Evolutionary conservation across 2,888 invertebrate species (phyloP).

Genomic region (Andrena trimmerana): DNA sequence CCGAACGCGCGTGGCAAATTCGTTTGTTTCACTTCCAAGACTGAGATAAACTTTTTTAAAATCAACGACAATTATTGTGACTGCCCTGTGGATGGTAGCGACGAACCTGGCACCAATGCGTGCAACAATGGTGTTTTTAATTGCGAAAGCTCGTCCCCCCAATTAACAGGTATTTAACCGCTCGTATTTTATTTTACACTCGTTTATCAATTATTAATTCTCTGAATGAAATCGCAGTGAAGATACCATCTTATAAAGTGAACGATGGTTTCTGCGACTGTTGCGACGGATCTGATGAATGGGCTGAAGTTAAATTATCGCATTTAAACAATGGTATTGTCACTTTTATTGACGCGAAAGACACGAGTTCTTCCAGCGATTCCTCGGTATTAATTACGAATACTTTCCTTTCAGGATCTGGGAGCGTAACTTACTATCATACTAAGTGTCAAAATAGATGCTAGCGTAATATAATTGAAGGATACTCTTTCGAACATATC

Average conservation of each 20-base stretch:
- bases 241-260: conserved; percentile 92
- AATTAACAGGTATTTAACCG: conserved; percentile 57
- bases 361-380: background rate
- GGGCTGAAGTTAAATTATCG: conserved; percentile 80
- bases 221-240: conserved; percentile 72
- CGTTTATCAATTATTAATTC: conserved; percentile 13
- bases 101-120: conserved; percentile 95
- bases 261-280: conserved; percentile 98
- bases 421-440: conserved; percentile 43
- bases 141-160: conserved; percentile 86
- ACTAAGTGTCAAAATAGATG: conserved; percentile 65
- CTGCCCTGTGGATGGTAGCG: conserved; percentile 90
- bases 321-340: conserved; percentile 49
- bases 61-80: conserved; percentile 96
- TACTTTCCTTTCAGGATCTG: conserved; percentile 56
- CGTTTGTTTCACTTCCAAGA: conserved; percentile 84
- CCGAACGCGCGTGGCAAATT: conserved; percentile 85
- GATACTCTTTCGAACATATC: background rate
- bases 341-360: too few relatives aligned
- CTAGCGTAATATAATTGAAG: conserved; percentile 31
- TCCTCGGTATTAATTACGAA: conserved; percentile 1
- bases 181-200: background rate
- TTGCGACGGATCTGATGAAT: conserved; percentile 97
- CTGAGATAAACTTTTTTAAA: conserved; percentile 86
- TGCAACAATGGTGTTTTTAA: conserved; percentile 94